Base-by-base conservation (phyloP, 2,797 vertebrate species). In the Huso huso region DNA sequence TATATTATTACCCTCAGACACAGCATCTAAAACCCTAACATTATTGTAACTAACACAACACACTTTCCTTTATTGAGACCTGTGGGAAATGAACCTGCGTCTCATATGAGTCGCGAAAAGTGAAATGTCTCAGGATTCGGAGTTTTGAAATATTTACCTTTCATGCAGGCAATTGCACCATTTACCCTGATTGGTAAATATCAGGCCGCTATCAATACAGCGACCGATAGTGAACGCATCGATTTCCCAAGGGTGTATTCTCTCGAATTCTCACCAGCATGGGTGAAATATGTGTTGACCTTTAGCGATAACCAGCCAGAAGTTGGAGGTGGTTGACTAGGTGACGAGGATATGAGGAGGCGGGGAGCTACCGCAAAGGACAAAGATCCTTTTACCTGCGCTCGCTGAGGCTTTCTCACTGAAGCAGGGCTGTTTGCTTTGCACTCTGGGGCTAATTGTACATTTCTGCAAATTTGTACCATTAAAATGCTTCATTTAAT, bases 401-500 rank as follows among this genome's bases (percentile, higher is more conserved):
- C 59, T 71, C 15, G 5, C 72, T 75, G 37, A 65, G 48, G 7
- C 66, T 51, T 66, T 62, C 71, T 49, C 69, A 10, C 61, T 65
- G 66, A 67, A 72, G 67, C 70, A 59, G 58, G 65, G 69, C 48
- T 81, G 68, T 86, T 86, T 84, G 71, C 82, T 81, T 73, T 81
- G 68, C 74, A 72, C 75, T 73, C 68, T 75, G 78, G 55, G 6
- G 61, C 77, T 83, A 83, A 74, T 81, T 71, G 74, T 74, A 73
- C 75, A 76, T 84, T 79, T 81, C 79, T 83, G 78, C 78, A 81
- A 87, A 76, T 79, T 76, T 74, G 78, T 71, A 74, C 85, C 83
- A 86, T 86, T 91, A 18, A 37, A 37, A 37, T 83, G 91, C 83
- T 79, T 90, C 88, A 93, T 92, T 90, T 90, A 91, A 87, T 88